Evolutionary conservation across 30 jellyfish, hydroid and myxozoan species (phyloP).

Genomic region (Cassiopea andromeda): DNA sequence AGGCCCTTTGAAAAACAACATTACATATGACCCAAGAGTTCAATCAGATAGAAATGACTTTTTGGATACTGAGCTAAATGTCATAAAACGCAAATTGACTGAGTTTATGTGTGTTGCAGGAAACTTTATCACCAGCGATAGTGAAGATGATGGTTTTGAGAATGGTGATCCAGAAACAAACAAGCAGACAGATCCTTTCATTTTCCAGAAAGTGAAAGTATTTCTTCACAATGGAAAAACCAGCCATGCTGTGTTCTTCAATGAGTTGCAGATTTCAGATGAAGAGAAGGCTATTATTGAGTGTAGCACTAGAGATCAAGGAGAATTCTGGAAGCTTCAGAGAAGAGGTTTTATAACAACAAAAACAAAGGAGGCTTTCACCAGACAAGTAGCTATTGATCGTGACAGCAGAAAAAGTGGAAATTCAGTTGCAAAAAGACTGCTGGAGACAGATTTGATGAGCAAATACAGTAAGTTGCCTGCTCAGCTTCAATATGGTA

Average conservation of each 20-base stretch:
- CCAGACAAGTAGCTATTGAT: conserved; percentile 49
- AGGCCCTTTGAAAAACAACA: conserved; percentile 50
- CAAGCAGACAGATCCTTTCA: conserved; percentile 61
- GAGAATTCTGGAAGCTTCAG: conserved; percentile 55
- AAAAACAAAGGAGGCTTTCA: conserved; percentile 35
- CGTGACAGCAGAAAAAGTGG: conserved; percentile 33
- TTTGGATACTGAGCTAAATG: conserved; percentile 40
- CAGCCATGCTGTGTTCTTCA: conserved; percentile 52
- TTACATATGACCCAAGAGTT: conserved; percentile 61
- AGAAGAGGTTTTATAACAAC: conserved; percentile 54
- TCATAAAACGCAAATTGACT: conserved; percentile 54
- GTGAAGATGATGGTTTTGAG: conserved; percentile 59
- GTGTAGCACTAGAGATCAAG: conserved; percentile 56
- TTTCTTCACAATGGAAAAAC: conserved; percentile 33
- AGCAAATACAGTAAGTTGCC: conserved; percentile 54
- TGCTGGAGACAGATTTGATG: conserved; percentile 55
- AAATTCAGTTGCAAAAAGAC: conserved; percentile 67
- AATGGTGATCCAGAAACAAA: conserved; percentile 46
- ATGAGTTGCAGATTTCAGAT: conserved; percentile 55
- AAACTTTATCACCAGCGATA: conserved; percentile 62
- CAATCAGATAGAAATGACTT: conserved; percentile 50
- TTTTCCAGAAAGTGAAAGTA: conserved; percentile 40
- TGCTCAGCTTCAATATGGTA: conserved; percentile 61
- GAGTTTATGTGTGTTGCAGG: conserved; percentile 67
- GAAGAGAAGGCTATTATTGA: conserved; percentile 42